phyloP scores from a whole-genome alignment of 2,113 vertebrate genomes.

The Salvelinus sp. region DNA sequence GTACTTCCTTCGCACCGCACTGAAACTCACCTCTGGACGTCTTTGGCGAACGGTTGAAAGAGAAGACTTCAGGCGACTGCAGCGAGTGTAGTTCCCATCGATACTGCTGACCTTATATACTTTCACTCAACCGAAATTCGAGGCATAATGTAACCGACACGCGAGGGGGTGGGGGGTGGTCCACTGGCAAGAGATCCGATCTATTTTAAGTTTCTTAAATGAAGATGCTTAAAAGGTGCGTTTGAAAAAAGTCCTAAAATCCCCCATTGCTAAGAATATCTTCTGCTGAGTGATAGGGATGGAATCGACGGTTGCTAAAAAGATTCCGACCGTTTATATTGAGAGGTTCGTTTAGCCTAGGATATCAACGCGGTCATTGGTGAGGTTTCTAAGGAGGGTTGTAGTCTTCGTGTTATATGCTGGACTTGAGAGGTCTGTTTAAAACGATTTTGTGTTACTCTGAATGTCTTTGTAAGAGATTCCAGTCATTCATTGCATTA shows the following conservation, averaged over 20 bases:
- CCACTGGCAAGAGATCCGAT: constrained; percentile 54
- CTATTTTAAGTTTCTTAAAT: constrained; percentile 81
- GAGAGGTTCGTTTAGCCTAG: too few species aligned
- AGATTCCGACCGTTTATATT: too few species aligned
- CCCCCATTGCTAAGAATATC: too few species aligned
- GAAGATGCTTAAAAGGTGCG: constrained; percentile 84
- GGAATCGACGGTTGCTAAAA: too few species aligned
- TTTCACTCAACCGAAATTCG: constrained; percentile 64
- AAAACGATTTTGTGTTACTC: too few species aligned
- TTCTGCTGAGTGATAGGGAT: too few species aligned
- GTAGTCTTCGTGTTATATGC: too few species aligned
- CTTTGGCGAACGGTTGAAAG: constrained; percentile 69
- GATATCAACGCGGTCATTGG: too few species aligned
- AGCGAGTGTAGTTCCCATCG: constrained; percentile 60
- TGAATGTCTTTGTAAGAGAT: neutral
- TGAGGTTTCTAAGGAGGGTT: too few species aligned
- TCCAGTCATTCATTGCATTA: neutral
- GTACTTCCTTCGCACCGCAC: neutral
- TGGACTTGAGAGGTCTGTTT: too few species aligned
- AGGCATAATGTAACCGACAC: constrained; percentile 77
- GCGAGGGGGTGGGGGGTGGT: constrained; percentile 39
- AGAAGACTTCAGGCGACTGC: constrained; percentile 72
- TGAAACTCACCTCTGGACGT: constrained; percentile 74
- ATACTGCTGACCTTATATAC: constrained; percentile 76
- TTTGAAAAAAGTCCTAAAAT: too few species aligned